phyloP scores from a whole-genome alignment of 2,888 invertebrate species.

The Hetaerina titia region DNA sequence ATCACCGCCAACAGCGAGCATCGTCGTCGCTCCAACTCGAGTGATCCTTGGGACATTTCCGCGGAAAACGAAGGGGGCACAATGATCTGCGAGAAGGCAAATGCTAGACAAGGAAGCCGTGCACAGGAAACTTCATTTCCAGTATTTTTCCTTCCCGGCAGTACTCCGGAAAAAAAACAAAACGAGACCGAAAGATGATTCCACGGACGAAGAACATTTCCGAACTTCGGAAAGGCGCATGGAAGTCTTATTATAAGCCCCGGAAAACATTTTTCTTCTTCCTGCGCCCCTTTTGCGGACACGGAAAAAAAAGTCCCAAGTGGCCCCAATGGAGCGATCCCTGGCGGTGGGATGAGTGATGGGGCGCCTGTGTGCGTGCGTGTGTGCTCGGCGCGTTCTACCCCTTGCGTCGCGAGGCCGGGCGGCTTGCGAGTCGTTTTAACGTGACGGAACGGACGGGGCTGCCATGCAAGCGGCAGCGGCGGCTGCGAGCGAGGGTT shows the following conservation, averaged over 20 bases:
- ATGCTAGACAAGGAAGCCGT: background rate
- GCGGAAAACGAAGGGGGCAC: background rate
- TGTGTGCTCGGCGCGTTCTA: too few relatives aligned
- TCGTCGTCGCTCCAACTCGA: too few relatives aligned
- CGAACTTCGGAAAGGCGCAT: background rate
- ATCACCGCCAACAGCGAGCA: too few relatives aligned
- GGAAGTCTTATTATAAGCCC: background rate
- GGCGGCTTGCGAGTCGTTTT: background rate
- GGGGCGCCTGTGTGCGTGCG: too few relatives aligned
- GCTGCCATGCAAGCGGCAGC: background rate
- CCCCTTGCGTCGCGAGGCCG: background rate
- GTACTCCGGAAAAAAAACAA: background rate
- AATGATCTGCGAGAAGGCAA: background rate
- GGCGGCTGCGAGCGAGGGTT: constrained; percentile 4
- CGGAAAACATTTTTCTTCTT: constrained; percentile 57
- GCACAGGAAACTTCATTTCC: background rate
- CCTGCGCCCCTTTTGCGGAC: background rate
- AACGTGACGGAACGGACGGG: constrained; percentile 35
- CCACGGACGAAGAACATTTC: background rate
- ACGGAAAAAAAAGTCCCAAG: constrained; percentile 21
- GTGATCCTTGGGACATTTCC: too few relatives aligned
- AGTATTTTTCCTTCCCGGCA: background rate
- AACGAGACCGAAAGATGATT: background rate
- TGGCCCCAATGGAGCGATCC: background rate
- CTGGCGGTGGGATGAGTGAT: background rate